Evolutionary conservation across 1,140 invertebrate genomes (phyloP), one percentile per base, ranked within the genome.

Genomic region (Diabrotica undecimpunctata): DNA sequence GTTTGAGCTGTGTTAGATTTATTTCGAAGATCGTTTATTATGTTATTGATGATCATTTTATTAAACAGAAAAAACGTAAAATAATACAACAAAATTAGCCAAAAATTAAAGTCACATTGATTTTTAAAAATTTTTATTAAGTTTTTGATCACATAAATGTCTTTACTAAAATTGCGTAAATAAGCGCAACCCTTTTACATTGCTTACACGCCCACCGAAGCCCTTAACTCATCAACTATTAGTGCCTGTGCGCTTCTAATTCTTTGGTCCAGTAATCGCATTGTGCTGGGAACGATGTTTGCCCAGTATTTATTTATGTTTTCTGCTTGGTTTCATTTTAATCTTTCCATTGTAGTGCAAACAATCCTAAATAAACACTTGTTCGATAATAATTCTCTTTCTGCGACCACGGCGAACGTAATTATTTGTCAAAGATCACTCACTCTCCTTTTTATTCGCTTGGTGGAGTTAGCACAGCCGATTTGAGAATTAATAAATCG

Each of bases 251-350:
- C 41, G 41, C 41, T 51, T 60, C 51, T 54, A 62, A 62, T 62
- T 62, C 70, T 72, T 72, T 70, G 64, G 70, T 70, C 66, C 62
- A 67, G 64, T 74, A 71, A 66, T 67, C 69, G 68, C 66, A 72
- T 74, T 74, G 68, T 74, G 66, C 64, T 54, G 8, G 67, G 70
- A 70, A 54, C 71, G 63, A 70, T 74, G 72, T 74, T 74, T 74
- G 69, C 69, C 62, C 72, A 70, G 66, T 69, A 66, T 72, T 74
- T 74, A 74, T 74, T 72, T 74, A 72, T 74, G 72, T 72, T 66
- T 74, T 72, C 66, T 74, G 72, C 72, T 72, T 72, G 64, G 72
- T 71, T 74, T 74, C 68, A 71, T 74, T 74, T 74, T 74, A 74
- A 74, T 74, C 72, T 74, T 74, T 74, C 70, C 70, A 74, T 69